phyloP scores from a whole-genome alignment of 2,888 invertebrate genomes.

The Nephrocerus scutellatus region DNA sequence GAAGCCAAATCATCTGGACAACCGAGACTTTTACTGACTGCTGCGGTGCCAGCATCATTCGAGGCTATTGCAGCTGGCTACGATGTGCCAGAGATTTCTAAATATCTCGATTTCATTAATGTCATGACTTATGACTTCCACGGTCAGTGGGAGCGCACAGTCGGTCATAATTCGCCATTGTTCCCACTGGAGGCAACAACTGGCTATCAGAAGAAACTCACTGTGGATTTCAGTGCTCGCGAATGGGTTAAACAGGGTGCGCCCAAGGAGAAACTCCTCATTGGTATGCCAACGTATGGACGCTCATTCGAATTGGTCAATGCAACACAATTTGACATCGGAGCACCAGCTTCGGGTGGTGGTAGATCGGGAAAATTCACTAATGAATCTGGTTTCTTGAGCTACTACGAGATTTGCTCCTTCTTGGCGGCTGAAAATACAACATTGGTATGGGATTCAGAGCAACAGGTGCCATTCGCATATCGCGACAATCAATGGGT shows the following conservation, averaged over 20 bases:
- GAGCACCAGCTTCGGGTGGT: slow-evolving; percentile 83
- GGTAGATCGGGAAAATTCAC: slow-evolving; percentile 83
- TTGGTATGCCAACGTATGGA: slow-evolving; percentile 93
- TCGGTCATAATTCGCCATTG: slow-evolving; percentile 87
- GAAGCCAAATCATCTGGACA: slow-evolving; percentile 84
- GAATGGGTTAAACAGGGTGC: slow-evolving; percentile 93
- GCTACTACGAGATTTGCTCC: slow-evolving; percentile 92
- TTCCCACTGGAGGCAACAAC: slow-evolving; percentile 83
- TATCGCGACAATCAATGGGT: slow-evolving; percentile 89
- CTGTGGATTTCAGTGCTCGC: slow-evolving; percentile 83
- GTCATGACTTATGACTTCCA: slow-evolving; percentile 96
- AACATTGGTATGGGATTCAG: slow-evolving; percentile 91
- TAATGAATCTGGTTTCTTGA: slow-evolving; percentile 87
- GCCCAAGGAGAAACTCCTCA: slow-evolving; percentile 87
- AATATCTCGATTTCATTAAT: slow-evolving; percentile 88
- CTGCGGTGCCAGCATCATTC: slow-evolving; percentile 87
- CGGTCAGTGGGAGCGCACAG: slow-evolving; percentile 89
- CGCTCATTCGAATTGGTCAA: slow-evolving; percentile 84
- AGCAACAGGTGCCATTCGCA: slow-evolving; percentile 92
- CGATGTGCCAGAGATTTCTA: slow-evolving; percentile 88
- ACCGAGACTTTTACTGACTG: slow-evolving; percentile 71
- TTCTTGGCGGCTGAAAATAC: slow-evolving; percentile 86
- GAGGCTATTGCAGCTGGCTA: slow-evolving; percentile 92
- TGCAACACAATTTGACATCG: slow-evolving; percentile 82
- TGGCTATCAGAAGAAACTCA: slow-evolving; percentile 86